Evolutionary conservation across 2,797 vertebrate genomes (phyloP).

Genomic region (Lacerta bilineata): DNA sequence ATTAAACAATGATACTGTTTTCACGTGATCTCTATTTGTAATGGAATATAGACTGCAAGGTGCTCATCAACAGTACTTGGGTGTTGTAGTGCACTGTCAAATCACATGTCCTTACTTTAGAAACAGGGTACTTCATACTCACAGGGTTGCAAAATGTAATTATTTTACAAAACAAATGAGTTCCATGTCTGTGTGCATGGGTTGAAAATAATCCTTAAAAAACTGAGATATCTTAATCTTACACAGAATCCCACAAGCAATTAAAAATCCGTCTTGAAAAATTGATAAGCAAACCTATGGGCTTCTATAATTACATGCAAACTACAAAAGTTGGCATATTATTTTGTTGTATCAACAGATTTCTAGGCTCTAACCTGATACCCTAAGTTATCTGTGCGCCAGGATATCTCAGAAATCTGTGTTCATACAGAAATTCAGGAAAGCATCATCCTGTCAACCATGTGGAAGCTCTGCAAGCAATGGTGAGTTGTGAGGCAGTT

Average conservation of each 20-base stretch:
- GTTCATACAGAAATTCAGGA: background rate
- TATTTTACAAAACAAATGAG: background rate
- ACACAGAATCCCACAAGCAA: background rate
- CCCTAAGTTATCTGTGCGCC: background rate
- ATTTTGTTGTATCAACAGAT: background rate
- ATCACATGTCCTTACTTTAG: background rate
- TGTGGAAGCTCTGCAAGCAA: background rate
- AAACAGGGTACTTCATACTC: background rate
- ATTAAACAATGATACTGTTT: slow-evolving; percentile 56
- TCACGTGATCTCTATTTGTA: rapidly evolving
- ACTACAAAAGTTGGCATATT: background rate
- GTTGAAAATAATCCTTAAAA: background rate
- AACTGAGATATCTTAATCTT: background rate
- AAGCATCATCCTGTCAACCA: background rate
- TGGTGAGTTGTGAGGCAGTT: background rate
- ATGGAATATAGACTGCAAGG: rapidly evolving
- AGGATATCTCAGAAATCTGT: background rate
- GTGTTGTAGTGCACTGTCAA: background rate
- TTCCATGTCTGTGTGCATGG: background rate
- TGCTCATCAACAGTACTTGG: background rate
- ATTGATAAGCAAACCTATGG: background rate
- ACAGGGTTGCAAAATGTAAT: background rate
- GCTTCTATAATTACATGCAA: background rate
- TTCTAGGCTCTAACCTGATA: background rate
- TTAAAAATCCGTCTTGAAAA: background rate